These are phyloP conservation scores for Dipodomys spectabilis DNA, from an alignment of 2,113 vertebrate species.

Conservation along the genomic window DNA sequence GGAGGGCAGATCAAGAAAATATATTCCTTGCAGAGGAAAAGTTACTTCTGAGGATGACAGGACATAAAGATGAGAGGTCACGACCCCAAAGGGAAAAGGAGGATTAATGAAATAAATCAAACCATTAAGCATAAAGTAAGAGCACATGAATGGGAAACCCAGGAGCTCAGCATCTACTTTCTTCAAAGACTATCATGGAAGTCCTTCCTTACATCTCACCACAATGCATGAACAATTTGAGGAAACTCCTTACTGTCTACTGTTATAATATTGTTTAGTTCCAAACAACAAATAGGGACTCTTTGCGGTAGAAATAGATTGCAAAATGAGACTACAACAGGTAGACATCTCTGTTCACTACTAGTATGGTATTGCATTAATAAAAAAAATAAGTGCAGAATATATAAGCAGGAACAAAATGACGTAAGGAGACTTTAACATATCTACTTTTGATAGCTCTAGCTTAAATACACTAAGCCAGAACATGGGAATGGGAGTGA, in stretches of 20 bases:
- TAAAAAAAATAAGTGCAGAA: background rate
- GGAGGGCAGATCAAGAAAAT: background rate
- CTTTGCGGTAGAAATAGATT: background rate
- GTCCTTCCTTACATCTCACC: background rate
- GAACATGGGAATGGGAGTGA: background rate
- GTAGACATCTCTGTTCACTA: background rate
- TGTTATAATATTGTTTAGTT: background rate
- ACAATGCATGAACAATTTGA: rapidly evolving
- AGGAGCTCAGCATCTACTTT: background rate
- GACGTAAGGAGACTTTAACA: background rate
- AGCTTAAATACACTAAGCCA: background rate
- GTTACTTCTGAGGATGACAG: background rate
- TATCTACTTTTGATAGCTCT: background rate
- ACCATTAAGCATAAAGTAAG: no score
- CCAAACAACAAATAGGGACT: background rate
- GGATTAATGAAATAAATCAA: background rate
- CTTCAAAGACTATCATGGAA: no score
- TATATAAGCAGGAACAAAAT: background rate
- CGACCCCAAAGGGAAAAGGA: background rate
- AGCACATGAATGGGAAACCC: background rate
- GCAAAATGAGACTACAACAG: background rate
- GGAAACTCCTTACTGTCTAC: background rate
- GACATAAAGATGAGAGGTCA: background rate
- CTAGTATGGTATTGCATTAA: background rate
- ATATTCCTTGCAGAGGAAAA: background rate